Evolutionary conservation across 2,888 invertebrate species (phyloP), one percentile per base, ranked within the genome.

Genomic region (Oasisia sp.): DNA sequence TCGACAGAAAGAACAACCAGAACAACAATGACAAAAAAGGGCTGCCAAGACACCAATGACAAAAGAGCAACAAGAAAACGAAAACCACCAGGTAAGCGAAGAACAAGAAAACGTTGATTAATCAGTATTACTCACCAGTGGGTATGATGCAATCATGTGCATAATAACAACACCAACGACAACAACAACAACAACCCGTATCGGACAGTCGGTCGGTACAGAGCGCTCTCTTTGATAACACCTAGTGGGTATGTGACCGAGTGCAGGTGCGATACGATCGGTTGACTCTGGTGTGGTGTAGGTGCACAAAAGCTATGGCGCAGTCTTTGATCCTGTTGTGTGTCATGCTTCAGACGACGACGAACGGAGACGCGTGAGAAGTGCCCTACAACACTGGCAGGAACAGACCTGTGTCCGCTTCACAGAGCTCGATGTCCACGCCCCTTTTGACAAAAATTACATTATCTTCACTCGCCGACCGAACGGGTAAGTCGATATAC

Each of bases 351-450:
- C 74, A 74, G 74, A 74, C n/a, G 74, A 19, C 74, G 74, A 19
- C 2, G 74, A 74, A n/a, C 74, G 27, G 27, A 74, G 27, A 27
- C 74, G 27, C 14, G 74, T 93, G 38, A 32, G 92, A 32, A 32
- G 44, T 12, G 92, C 93, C 9, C 27, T 92, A 44, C 56, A 44
- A 38, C 92, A 91, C 50, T 93, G 93, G 93, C 50, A 50, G 91
- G 90, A 92, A 32, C 92, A 93, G 32, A 93, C 93, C 2, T 93
- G 93, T 45, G 74, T 93, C 9, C 89, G 93, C 38, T 93, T 93
- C 91, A 58, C 11, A 32, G 92, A 93, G 27, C 74, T 74, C 74
- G 91, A 32, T 91, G n/a, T 38, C 91, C 11, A 89, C 89, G 12
- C 27, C n/a, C 32, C 45, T 32, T 32, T 27, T 4, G 32, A 32